Percentiles rank a stretch among this genome's conserved stretches.
These are phyloP conservation scores for Philopotamus ludificatus DNA, from an alignment of 1,140 invertebrate species.

Conservation along the genomic window DNA sequence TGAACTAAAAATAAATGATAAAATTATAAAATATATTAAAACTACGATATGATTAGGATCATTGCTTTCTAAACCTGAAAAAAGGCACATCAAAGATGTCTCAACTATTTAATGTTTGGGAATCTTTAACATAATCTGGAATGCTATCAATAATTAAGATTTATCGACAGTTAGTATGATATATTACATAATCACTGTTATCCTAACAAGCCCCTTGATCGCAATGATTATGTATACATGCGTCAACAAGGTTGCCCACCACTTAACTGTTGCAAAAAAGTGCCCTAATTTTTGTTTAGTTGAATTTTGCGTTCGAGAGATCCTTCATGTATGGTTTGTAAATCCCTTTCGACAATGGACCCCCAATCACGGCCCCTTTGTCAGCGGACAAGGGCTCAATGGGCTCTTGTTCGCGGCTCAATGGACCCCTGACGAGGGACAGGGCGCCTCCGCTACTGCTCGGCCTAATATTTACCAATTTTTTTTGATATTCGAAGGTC, in stretches of 20 bases:
- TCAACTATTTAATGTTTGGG: too few relatives aligned
- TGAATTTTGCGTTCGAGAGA: conserved; percentile 10
- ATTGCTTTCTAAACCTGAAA: too few relatives aligned
- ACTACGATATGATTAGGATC: too few relatives aligned
- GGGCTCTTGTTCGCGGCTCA: conserved; percentile 12
- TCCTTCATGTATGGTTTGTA: conserved; percentile 20
- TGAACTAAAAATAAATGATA: too few relatives aligned
- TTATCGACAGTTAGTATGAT: too few relatives aligned
- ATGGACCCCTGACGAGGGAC: conserved; percentile 19
- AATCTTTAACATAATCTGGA: too few relatives aligned
- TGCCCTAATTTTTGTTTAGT: conserved; percentile 19
- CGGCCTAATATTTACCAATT: neutral
- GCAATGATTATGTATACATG: neutral
- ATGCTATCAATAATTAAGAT: too few relatives aligned
- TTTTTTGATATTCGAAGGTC: too few relatives aligned
- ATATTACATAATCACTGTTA: too few relatives aligned
- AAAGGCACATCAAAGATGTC: too few relatives aligned
- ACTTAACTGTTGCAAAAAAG: neutral
- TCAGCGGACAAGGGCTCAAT: conserved; percentile 19
- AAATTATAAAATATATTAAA: too few relatives aligned
- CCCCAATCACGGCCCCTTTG: conserved; percentile 22
- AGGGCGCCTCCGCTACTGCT: conserved; percentile 2
- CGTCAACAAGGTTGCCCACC: neutral
- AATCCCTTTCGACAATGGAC: conserved; percentile 15
- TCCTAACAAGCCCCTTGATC: too few relatives aligned